phyloP scores from a whole-genome alignment of 2,797 vertebrate species.

The Amblyraja radiata region DNA sequence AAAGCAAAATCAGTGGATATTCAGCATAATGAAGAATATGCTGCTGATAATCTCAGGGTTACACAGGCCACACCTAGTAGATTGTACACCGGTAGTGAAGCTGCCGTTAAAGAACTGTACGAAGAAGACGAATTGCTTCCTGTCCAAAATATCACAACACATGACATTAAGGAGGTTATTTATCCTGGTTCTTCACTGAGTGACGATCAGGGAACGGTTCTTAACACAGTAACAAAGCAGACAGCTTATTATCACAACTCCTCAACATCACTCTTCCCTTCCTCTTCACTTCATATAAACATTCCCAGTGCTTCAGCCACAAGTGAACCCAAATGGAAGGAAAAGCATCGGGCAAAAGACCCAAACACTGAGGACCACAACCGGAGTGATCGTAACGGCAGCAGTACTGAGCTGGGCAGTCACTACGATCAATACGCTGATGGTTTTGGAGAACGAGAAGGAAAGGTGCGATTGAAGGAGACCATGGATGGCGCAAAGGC shows the following conservation, averaged over 20 bases:
- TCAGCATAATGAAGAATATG: background rate
- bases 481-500: background rate
- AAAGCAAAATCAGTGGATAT: background rate
- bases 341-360: too few species aligned
- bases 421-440: background rate
- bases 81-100: constrained; percentile 41
- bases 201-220: background rate
- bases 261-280: background rate
- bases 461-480: background rate
- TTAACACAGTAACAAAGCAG: background rate
- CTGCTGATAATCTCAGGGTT: constrained; percentile 39
- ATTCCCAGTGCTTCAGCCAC: background rate
- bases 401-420: background rate
- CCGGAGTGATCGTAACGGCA: background rate
- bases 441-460: background rate
- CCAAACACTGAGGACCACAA: background rate
- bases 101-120: constrained; percentile 44
- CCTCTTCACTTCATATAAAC: background rate
- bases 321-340: background rate
- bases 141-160: constrained; percentile 46
- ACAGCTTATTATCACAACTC: background rate
- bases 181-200: background rate
- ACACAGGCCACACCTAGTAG: background rate
- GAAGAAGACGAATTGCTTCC: constrained; percentile 62
- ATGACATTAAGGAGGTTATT: background rate